Evolutionary conservation across 2,797 vertebrate species (phyloP).

Genomic region (Bradypodion pumilum): DNA sequence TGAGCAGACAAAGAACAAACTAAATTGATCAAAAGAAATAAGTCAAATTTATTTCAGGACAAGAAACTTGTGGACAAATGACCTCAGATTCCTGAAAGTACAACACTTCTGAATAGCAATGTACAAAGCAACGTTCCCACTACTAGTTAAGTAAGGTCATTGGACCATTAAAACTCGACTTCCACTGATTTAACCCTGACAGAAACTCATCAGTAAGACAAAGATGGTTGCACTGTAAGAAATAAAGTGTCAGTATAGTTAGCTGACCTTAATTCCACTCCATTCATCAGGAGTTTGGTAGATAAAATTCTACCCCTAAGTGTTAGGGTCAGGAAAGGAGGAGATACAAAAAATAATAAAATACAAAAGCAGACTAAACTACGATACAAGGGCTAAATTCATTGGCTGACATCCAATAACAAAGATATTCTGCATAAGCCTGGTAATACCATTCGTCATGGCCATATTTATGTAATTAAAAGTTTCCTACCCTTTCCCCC

Average conservation of each 20-base stretch:
- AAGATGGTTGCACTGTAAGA: conserved; percentile 23
- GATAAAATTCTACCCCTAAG: background rate
- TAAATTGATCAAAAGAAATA: conserved; percentile 12
- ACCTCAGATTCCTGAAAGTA: background rate
- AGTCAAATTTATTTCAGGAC: background rate
- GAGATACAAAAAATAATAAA: background rate
- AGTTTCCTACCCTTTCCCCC: no score
- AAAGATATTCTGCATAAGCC: no score
- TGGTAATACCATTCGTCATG: no score
- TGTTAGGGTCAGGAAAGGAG: background rate
- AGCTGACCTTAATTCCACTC: conserved; percentile 8
- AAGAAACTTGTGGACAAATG: conserved; percentile 3
- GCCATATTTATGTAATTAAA: no score
- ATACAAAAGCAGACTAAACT: background rate
- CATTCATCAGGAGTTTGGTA: conserved; percentile 2
- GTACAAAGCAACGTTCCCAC: background rate
- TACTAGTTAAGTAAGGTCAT: conserved; percentile 22
- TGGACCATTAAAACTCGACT: conserved; percentile 27
- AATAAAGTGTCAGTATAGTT: background rate
- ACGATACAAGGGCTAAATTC: no score
- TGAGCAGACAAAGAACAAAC: background rate
- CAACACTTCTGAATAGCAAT: conserved; percentile 25
- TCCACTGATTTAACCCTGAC: conserved; percentile 33
- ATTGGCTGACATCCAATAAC: no score
- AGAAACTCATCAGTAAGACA: conserved; percentile 21